These are phyloP conservation scores for Gopherus evgoodei DNA, from an alignment of 2,113 vertebrate genomes.

Conservation along the genomic window DNA sequence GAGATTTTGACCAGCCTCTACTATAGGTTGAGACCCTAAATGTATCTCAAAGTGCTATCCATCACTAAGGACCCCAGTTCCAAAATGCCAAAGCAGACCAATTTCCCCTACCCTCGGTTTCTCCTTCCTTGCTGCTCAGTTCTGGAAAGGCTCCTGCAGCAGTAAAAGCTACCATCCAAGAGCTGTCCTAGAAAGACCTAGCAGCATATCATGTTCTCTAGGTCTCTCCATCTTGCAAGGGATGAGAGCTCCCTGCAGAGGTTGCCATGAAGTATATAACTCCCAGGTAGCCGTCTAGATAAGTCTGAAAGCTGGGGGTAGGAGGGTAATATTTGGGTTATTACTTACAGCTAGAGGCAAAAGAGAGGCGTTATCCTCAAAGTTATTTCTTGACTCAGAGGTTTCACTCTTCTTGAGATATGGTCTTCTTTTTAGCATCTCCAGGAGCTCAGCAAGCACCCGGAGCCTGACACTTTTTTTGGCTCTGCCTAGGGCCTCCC, in stretches of 20 bases:
- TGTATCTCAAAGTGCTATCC: background rate
- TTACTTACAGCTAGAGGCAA: background rate
- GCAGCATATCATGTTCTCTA: background rate
- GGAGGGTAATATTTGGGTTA: background rate
- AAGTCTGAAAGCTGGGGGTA: background rate
- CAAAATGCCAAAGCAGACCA: fast-evolving
- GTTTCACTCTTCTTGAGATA: background rate
- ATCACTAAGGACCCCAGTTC: background rate
- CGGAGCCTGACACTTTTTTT: background rate
- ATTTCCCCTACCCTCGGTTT: background rate
- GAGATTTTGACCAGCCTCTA: background rate
- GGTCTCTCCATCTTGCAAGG: background rate
- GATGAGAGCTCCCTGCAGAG: background rate
- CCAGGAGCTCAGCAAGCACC: background rate
- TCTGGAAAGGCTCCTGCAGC: background rate
- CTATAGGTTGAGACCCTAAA: background rate
- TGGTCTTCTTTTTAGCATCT: background rate
- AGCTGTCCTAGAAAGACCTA: background rate
- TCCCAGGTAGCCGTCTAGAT: background rate
- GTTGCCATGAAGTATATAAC: fast-evolving
- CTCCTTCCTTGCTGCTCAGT: background rate
- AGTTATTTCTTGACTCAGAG: background rate
- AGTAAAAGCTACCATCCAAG: background rate
- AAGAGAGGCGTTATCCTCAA: fast-evolving
- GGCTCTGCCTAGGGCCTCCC: background rate